Conservation (phyloP, 2,113 vertebrate species). For the Carettochelys insculpta region DNA sequence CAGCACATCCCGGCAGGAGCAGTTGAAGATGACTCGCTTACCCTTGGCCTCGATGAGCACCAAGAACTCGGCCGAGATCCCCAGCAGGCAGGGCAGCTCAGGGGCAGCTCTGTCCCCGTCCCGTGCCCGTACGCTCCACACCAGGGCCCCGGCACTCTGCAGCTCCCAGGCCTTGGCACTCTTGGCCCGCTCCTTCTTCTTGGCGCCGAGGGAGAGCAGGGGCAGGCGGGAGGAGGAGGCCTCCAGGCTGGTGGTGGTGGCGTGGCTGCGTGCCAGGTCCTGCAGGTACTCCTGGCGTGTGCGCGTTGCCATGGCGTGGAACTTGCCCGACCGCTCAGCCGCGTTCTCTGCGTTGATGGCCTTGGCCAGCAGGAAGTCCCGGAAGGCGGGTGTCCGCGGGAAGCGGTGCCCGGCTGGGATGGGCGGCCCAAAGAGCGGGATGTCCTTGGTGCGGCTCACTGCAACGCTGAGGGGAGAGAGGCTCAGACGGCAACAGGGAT, state of each 20-base stretch:
- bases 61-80: slow-evolving; percentile 86
- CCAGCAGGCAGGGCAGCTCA: slow-evolving; percentile 84
- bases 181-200: slow-evolving; percentile 75
- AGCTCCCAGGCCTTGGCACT: slow-evolving; percentile 82
- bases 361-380: slow-evolving; percentile 90
- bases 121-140: slow-evolving; percentile 84
- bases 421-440: slow-evolving; percentile 87
- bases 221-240: slow-evolving; percentile 89
- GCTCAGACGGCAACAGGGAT: background rate
- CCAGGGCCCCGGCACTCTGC: slow-evolving; percentile 87
- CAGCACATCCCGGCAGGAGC: slow-evolving; percentile 89
- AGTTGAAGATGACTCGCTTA: slow-evolving; percentile 87
- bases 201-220: slow-evolving; percentile 82
- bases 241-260: slow-evolving; percentile 90
- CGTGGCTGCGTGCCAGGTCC: slow-evolving; percentile 89
- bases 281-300: slow-evolving; percentile 91
- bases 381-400: slow-evolving; percentile 79
- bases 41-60: slow-evolving; percentile 85
- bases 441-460: slow-evolving; percentile 83
- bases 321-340: slow-evolving; percentile 88
- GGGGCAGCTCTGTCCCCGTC: background rate
- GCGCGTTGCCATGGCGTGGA: slow-evolving; percentile 91
- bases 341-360: slow-evolving; percentile 91
- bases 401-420: slow-evolving; percentile 87
- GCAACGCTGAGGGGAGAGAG: slow-evolving; percentile 74